Conservation (phyloP, 1,140 invertebrate species). For the Yoshiicerus persimilis region DNA sequence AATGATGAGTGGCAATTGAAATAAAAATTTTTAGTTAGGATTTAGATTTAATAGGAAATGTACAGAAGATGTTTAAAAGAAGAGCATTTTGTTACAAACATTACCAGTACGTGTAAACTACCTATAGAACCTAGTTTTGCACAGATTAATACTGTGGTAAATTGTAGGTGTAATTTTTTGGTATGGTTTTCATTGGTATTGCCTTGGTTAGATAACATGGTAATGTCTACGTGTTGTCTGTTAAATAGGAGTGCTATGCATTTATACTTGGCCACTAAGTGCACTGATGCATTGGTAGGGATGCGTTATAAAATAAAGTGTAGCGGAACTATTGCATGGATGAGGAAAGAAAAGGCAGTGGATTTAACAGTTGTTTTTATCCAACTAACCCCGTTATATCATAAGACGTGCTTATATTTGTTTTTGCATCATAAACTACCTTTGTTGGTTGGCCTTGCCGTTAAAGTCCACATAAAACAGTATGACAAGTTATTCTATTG, state of each 20-base stretch:
- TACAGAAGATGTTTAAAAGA: not conserved
- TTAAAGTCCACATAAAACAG: conserved; percentile 14
- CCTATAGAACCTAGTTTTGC: no score
- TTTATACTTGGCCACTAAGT: not conserved
- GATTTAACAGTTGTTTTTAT: conserved; percentile 36
- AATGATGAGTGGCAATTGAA: not conserved
- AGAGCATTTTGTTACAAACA: no score
- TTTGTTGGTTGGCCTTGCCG: not conserved
- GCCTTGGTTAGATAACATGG: not conserved
- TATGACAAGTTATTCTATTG: conserved; percentile 1
- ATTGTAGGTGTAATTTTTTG: no score
- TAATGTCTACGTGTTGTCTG: not conserved
- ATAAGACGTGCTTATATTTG: not conserved
- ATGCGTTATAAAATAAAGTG: conserved; percentile 18
- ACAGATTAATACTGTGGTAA: not conserved
- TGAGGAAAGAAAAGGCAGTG: conserved; percentile 22
- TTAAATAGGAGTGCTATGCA: not conserved
- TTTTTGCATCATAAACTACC: conserved; percentile 23
- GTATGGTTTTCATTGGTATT: not conserved
- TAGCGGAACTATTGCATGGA: conserved; percentile 34
- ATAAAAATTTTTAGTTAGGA: not conserved
- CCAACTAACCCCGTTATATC: conserved; percentile 36
- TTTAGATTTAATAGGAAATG: not conserved
- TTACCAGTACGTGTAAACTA: no score
- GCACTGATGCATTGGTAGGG: not conserved